Evolutionary conservation across 2,888 invertebrate species (phyloP).

Genomic region (Amphiduros pacificus): DNA sequence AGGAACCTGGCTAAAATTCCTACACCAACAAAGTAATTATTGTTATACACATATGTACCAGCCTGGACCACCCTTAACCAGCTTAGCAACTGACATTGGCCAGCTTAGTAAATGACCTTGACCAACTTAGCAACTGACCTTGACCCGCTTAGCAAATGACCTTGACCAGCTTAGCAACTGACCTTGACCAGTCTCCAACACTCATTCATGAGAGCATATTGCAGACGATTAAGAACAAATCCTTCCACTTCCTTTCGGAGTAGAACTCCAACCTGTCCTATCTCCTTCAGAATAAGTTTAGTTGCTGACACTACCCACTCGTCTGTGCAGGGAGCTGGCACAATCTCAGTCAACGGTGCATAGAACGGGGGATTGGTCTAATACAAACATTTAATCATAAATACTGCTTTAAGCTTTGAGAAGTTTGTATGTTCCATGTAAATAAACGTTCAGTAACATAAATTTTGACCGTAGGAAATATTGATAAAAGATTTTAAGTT

Average conservation of each 20-base stretch:
- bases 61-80: too few relatives aligned
- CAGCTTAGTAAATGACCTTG: too few relatives aligned
- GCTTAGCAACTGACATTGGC: too few relatives aligned
- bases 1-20: too few relatives aligned
- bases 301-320: conserved; percentile 75
- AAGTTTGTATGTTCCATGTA: too few relatives aligned
- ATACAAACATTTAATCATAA: too few relatives aligned
- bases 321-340: conserved; percentile 91
- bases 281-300: conserved; percentile 77
- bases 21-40: too few relatives aligned
- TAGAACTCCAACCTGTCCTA: conserved; percentile 87
- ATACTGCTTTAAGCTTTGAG: too few relatives aligned
- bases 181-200: conserved; percentile 79
- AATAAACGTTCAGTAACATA: neutral
- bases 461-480: neutral
- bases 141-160: neutral
- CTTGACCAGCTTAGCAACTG: neutral
- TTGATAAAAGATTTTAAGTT: neutral
- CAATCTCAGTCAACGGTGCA: conserved; percentile 88
- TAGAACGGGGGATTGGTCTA: conserved; percentile 96
- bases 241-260: conserved; percentile 85
- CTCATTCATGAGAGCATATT: conserved; percentile 92
- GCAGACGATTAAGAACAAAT: conserved; percentile 90
- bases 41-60: too few relatives aligned
- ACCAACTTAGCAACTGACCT: neutral